phyloP scores from a whole-genome alignment of 2,888 invertebrate species.

The Machimus atricapillus region DNA sequence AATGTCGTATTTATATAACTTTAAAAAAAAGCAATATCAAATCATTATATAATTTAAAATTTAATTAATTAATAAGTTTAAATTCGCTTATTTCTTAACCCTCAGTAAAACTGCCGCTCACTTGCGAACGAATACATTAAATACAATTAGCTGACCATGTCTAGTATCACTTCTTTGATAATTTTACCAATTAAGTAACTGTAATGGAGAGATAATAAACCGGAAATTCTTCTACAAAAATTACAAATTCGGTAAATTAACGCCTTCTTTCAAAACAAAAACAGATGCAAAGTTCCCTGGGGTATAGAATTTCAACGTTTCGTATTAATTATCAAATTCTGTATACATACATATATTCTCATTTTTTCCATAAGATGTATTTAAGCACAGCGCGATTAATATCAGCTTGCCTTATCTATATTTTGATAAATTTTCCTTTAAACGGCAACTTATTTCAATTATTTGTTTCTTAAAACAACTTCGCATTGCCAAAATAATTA shows the following conservation, averaged over 20 bases:
- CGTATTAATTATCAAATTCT: too few species aligned
- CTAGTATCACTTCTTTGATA: background rate
- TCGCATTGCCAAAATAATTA: background rate
- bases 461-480: background rate
- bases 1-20: background rate
- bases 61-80: background rate
- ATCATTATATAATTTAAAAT: background rate
- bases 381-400: background rate
- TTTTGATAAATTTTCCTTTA: background rate
- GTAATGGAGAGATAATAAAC: background rate
- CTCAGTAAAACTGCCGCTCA: background rate
- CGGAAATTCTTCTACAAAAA: background rate
- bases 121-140: background rate
- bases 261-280: background rate
- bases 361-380: background rate
- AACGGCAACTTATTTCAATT: background rate
- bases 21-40: background rate
- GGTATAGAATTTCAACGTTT: background rate
- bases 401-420: background rate
- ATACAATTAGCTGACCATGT: background rate
- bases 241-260: background rate
- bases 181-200: background rate
- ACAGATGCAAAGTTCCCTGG: background rate
- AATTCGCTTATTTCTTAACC: background rate
- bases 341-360: too few species aligned